Evolutionary conservation across 2,797 vertebrate genomes (phyloP).

Genomic region (Lithobates pipiens): DNA sequence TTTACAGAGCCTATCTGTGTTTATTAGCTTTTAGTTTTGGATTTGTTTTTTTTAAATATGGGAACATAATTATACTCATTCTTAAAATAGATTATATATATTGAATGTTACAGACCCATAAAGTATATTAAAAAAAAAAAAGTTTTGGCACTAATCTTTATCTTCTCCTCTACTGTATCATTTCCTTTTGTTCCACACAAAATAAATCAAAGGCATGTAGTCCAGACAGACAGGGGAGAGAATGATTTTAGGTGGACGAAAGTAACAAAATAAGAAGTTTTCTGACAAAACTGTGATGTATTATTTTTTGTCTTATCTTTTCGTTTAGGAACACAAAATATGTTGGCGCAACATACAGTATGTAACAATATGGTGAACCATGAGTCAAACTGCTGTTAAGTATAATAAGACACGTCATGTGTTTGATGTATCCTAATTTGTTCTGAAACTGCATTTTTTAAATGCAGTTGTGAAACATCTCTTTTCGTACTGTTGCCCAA

Average conservation of each 20-base stretch:
- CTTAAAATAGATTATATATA: slow-evolving; percentile 1
- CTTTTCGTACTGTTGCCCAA: too few relatives aligned
- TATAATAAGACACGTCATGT: slow-evolving; percentile 13
- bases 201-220: slow-evolving; percentile 39
- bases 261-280: slow-evolving; percentile 23
- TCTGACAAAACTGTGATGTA: neutral
- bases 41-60: neutral
- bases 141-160: slow-evolving; percentile 18
- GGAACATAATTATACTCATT: neutral
- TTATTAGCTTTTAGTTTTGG: neutral
- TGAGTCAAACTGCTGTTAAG: slow-evolving; percentile 5
- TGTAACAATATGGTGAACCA: neutral
- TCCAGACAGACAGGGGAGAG: slow-evolving; percentile 22
- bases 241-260: slow-evolving; percentile 28
- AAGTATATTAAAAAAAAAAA: slow-evolving; percentile 39
- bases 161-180: slow-evolving; percentile 43
- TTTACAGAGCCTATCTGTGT: too few relatives aligned
- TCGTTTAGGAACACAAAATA: slow-evolving; percentile 36
- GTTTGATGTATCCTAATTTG: slow-evolving; percentile 25
- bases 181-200: slow-evolving; percentile 36
- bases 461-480: neutral
- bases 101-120: slow-evolving; percentile 15
- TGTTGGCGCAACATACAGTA: slow-evolving; percentile 31
- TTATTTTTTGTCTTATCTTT: slow-evolving; percentile 40
- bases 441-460: slow-evolving; percentile 13